phyloP scores from a whole-genome alignment of 2,888 invertebrate species.

The Macropis europaea region DNA sequence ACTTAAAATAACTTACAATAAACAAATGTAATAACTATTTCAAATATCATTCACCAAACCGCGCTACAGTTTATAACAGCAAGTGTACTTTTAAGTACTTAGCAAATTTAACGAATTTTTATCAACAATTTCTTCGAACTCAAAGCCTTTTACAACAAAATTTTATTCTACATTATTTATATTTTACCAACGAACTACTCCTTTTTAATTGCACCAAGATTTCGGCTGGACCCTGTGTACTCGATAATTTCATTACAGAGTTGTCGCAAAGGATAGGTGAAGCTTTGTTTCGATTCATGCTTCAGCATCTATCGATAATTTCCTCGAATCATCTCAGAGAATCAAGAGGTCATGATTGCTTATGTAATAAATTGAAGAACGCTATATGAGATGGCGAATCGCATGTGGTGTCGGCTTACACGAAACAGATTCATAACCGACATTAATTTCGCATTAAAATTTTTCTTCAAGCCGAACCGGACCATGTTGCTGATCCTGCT shows the following conservation, averaged over 20 bases:
- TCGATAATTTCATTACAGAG: no score
- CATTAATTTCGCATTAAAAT: conserved; percentile 57
- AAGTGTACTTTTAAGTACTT: no score
- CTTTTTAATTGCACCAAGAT: background rate
- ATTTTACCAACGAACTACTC: no score
- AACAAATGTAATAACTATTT: no score
- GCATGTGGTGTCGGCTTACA: conserved; percentile 63
- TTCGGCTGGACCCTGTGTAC: background rate
- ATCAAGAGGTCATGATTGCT: conserved; percentile 55
- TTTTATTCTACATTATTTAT: no score
- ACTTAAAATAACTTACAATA: no score
- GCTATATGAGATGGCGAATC: conserved; percentile 42
- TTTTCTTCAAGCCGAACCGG: conserved; percentile 2
- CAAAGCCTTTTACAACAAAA: no score
- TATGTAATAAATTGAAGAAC: conserved; percentile 67
- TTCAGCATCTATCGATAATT: conserved; percentile 21
- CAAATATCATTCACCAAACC: no score
- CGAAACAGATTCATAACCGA: conserved; percentile 59
- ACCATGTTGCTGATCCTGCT: background rate
- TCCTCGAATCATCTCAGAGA: conserved; percentile 37
- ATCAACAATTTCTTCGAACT: no score
- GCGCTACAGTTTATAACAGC: no score
- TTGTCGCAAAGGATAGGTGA: no score
- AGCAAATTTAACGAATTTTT: no score
- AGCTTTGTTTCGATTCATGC: conserved; percentile 6